phyloP scores from a whole-genome alignment of 2,888 invertebrate species.

The Conomelus anceps region DNA sequence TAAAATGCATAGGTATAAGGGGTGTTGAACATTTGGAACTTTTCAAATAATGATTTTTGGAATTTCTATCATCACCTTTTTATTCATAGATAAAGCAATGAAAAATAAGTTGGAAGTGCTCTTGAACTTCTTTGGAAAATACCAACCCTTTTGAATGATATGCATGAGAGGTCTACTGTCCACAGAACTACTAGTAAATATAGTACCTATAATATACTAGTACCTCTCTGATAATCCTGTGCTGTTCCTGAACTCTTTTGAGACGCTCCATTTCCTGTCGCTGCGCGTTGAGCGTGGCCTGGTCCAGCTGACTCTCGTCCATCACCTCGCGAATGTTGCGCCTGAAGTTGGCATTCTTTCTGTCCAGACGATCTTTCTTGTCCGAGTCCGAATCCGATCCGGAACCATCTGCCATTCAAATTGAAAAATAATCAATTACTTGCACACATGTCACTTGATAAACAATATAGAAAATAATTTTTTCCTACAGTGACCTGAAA shows the following conservation, averaged over 20 bases:
- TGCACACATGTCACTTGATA: neutral
- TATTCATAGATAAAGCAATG: neutral
- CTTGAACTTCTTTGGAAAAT: no score
- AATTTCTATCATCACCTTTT: no score
- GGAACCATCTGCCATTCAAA: conserved; percentile 39
- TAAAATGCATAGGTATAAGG: no score
- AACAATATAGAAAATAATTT: no score
- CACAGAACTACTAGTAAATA: neutral
- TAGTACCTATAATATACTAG: no score
- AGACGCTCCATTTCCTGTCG: conserved; percentile 85
- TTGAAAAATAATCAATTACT: neutral
- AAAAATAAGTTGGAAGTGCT: neutral
- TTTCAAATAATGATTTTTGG: no score
- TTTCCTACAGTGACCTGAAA: neutral
- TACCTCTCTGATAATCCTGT: conserved; percentile 67
- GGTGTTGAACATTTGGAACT: no score
- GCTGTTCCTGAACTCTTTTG: conserved; percentile 77
- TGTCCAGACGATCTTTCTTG: conserved; percentile 32
- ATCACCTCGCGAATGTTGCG: conserved; percentile 89
- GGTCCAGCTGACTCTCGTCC: conserved; percentile 87
- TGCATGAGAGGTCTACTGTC: neutral
- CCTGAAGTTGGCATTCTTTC: conserved; percentile 58
- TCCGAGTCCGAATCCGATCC: conserved; percentile 40
- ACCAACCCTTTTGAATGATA: neutral
- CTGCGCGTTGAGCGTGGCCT: conserved; percentile 86